A percentile compares a stretch with the other conserved stretches of the same genome.
phyloP scores from a whole-genome alignment of 2,888 invertebrate genomes.

The Apamea crenata region DNA sequence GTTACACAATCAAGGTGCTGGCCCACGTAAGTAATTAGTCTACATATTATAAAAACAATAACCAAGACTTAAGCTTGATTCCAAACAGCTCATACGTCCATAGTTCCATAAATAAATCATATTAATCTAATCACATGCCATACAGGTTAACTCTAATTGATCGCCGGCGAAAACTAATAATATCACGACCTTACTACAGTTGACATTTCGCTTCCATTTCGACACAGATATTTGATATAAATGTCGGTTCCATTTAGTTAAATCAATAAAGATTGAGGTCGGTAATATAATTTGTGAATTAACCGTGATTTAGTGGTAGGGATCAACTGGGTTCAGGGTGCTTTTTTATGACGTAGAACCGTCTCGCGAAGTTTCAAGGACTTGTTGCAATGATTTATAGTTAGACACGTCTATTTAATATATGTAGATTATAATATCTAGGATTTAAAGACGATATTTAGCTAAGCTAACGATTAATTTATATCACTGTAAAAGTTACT shows the following conservation, averaged over 20 bases:
- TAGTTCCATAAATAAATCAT: neutral
- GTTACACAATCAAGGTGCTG: neutral
- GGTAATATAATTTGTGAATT: conserved; percentile 14
- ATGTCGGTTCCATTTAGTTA: conserved; percentile 42
- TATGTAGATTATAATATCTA: neutral
- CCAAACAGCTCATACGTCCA: neutral
- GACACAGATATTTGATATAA: conserved; percentile 39
- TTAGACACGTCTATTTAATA: neutral
- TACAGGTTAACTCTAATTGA: neutral
- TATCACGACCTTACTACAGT: conserved; percentile 26
- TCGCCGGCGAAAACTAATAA: conserved; percentile 9
- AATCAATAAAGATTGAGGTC: conserved; percentile 48
- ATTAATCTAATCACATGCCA: conserved; percentile 2
- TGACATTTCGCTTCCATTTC: conserved; percentile 58
- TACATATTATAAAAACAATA: neutral
- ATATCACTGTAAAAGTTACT: neutral
- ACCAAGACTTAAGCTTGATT: neutral
- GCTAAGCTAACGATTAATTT: neutral
- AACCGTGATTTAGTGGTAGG: conserved; percentile 3
- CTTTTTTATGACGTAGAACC: neutral
- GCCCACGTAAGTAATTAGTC: neutral
- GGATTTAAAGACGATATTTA: neutral
- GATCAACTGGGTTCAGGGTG: conserved; percentile 33
- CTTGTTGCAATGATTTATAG: neutral
- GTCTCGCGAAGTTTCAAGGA: neutral